Evolutionary conservation across 2,888 invertebrate genomes (phyloP).

Genomic region (Bembecia ichneumoniformis): DNA sequence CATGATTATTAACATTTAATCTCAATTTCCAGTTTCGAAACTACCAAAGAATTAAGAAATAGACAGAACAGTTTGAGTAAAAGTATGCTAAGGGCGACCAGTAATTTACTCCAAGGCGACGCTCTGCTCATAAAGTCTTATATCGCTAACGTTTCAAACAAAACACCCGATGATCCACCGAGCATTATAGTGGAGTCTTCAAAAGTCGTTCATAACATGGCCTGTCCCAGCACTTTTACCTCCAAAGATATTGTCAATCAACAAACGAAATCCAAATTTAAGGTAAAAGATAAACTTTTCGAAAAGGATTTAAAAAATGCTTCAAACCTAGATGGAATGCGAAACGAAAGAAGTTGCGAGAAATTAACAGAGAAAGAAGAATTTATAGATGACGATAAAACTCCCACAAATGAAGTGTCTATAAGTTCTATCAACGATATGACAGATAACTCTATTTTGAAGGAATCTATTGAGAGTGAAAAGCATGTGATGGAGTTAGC

Average conservation of each 20-base stretch:
- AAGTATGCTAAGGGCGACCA: constrained; percentile 58
- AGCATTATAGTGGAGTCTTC: constrained; percentile 38
- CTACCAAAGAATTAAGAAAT: constrained; percentile 60
- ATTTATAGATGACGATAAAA: constrained; percentile 49
- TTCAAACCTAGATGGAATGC: constrained; percentile 45
- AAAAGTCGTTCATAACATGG: constrained; percentile 19
- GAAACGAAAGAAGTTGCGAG: constrained; percentile 38
- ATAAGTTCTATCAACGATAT: constrained; percentile 63
- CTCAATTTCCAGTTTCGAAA: constrained; percentile 42
- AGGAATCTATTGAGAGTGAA: constrained; percentile 65
- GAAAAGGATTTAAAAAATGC: constrained; percentile 59
- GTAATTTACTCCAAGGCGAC: constrained; percentile 56
- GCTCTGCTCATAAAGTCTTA: constrained; percentile 56
- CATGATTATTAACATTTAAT: neutral
- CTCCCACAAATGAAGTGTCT: constrained; percentile 65
- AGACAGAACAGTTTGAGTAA: constrained; percentile 62
- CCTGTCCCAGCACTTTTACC: constrained; percentile 17
- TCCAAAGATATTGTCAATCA: constrained; percentile 32
- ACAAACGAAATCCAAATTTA: constrained; percentile 39
- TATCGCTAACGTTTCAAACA: constrained; percentile 38
- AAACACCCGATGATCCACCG: constrained; percentile 46
- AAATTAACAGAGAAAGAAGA: constrained; percentile 40
- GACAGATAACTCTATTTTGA: constrained; percentile 61
- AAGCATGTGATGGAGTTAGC: constrained; percentile 56
- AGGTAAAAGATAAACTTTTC: constrained; percentile 40